Base-by-base conservation (phyloP, 2,888 invertebrate genomes). In the Phaonia tiefii region DNA sequence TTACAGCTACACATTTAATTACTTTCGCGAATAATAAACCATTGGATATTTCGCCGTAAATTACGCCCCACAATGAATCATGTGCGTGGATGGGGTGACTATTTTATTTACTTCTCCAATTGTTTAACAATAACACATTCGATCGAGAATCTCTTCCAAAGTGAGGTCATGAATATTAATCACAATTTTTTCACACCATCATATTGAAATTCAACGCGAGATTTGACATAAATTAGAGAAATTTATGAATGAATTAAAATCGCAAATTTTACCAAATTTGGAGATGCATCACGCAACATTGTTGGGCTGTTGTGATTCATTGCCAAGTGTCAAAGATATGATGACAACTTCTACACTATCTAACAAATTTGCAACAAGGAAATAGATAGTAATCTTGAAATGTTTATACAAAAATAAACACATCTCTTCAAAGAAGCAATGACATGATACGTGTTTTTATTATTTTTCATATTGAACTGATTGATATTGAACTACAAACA, bases 51-150 rank as follows among this genome's bases (percentile, higher is more conserved):
- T 60, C 56, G 10, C 10, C 60, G n/a, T 37, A 39, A 60, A 39
- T 17, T 66, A 75, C 79, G 72, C 63, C 79, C 67, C 63, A 39
- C 17, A 80, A 80, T 80, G 75, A 80, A 76, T 80, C 75, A 76
- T 69, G 69, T 72, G 22, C 4, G 17, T 17, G 11, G n/a, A n/a
- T n/a, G n/a, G n/a, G 10, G 17, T 39, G 15, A 39, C 11, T 17
- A 10, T 37, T 60, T 58, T 58, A n/a, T 31, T 58, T 15, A 15
- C 15, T 7, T 37, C n/a, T 31, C 8, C 7, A 37, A 31, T 39
- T 56, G 54, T 56, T 60, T 20, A 49, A 49, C n/a, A n/a, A 49
- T 10, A 49, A 17, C 49, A 49, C 15, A n/a, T n/a, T 46, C 56
- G n/a, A 7, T 60, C 60, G 20, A 10, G 37, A 60, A 17, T 31